Evolutionary conservation across 2,113 vertebrate genomes (phyloP), one percentile per base, ranked within the genome.

Genomic region (Caloenas nicobarica): DNA sequence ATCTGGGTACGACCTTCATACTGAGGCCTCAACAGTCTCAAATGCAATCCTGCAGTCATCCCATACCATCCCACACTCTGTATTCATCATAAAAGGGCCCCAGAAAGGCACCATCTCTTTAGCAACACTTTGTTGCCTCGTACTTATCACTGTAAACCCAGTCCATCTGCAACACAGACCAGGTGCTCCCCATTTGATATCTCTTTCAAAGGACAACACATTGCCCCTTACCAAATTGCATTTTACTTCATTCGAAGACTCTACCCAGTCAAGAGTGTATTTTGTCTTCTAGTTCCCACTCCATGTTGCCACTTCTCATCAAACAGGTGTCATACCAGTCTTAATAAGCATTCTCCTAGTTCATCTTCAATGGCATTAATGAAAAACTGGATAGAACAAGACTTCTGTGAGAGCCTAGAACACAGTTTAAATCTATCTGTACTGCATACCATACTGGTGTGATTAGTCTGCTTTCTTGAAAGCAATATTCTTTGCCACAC

Each of bases 231-330:
- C 13, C 68, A 25, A 82, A 66, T 14, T 40, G 21, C 7, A 57
- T 70, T 89, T 95, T 77, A 31, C 29, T 83, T 81, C 31, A 28
- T 70, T 81, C 1, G 2, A 5, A 25, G 10, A 51, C 16, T n/a
- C n/a, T 54, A 12, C 16, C 7, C n/a, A 61, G 26, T 53, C 34
- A 81, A 53, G 36, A 44, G 9, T 14, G 13, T 22, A 16, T 36
- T 78, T 74, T 64, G 7, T 31, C 33, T 38, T 72, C 62, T 42
- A 68, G 28, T 7, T 80, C 38, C 38, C 21, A 51, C 5, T 60
- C 23, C 19, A 68, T 44, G 13, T 58, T 92, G 38, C 42, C 16
- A 18, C 2, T 81, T 79, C 61, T 72, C 0, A 0, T 4, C 38
- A 81, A 51, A 16, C 19, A 50, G 36, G 11, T 44, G 13, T 61